Evolutionary conservation across 2,888 invertebrate species (phyloP), one percentile per base, ranked within the genome.

Genomic region (Nephrotoma appendiculata): DNA sequence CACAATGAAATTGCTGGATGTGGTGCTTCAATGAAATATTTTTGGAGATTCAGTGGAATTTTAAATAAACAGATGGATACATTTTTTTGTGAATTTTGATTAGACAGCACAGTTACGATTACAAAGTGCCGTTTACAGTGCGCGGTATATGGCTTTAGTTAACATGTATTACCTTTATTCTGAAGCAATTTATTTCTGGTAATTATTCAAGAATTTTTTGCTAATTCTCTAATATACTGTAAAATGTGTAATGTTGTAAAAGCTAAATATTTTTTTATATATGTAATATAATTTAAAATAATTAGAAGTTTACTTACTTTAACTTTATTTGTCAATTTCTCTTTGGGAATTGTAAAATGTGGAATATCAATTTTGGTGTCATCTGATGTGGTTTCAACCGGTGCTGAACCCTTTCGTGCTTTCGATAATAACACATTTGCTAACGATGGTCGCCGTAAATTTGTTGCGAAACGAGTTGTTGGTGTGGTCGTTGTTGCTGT

Each of bases 331-430:
- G 91, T 90, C 52, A 88, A 84, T 86, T 88, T 88, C 87, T 91
- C 91, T 48, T 91, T 91, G 87, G 91, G 91, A 52, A 91, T 90
- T 86, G 90, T 89, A 87, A 90, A 89, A 88, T 91, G 91, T 15
- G 87, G 87, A 41, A 87, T 87, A 45, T 87, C 87, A 86, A 87
- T 87, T 87, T 86, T 87, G 12, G 87, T 87, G 11, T 87, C 87
- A 41, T 86, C 85, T 31, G 71, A 71, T 43, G 84, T 84, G 6
- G 84, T 42, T 44, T 85, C 42, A 11, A 15, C 85, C 19, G 85
- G 85, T 3, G 85, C 85, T 85, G 85, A 85, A 85, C 43, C 44
- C 19, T 85, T 85, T 19, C 85, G 12, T 19, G 85, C 85, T 85
- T 44, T 85, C 19, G 85, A 85, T 19, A 85, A 19, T 19, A 44